A percentile compares a stretch with the other conserved stretches of the same genome.
phyloP scores from a whole-genome alignment of 2,888 invertebrate genomes.

The Calameuta idolon region DNA sequence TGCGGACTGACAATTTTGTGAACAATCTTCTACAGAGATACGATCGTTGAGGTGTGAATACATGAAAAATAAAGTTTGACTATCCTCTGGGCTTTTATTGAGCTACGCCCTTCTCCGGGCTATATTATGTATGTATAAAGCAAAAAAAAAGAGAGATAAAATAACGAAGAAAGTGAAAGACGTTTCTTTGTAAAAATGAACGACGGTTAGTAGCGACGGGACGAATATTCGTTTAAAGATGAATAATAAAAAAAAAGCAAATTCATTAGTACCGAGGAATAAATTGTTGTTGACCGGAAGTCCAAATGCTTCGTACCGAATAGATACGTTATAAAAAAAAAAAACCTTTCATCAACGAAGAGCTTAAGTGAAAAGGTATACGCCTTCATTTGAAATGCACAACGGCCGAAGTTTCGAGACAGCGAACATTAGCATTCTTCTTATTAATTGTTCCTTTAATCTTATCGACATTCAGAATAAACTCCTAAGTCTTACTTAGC shows the following conservation, averaged over 20 bases:
- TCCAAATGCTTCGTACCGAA: neutral
- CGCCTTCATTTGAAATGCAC: neutral
- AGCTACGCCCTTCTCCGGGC: neutral
- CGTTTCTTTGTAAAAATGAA: neutral
- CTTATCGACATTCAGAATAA: slow-evolving; percentile 31
- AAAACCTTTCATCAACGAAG: neutral
- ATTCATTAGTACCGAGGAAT: neutral
- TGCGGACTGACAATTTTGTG: no score
- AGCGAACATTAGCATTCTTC: neutral
- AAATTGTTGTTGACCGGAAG: neutral
- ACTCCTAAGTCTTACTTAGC: slow-evolving; percentile 32
- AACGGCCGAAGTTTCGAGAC: slow-evolving; percentile 8
- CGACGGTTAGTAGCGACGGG: neutral
- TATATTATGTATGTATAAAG: neutral
- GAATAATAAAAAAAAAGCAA: neutral
- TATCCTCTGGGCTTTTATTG: neutral
- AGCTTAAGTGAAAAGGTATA: neutral
- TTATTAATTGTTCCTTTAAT: neutral
- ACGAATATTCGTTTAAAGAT: neutral
- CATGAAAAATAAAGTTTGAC: neutral
- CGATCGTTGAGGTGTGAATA: neutral
- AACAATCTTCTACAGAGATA: neutral
- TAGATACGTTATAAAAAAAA: neutral
- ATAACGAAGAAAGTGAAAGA: neutral
- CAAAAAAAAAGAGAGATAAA: neutral